Conservation (phyloP, 2,113 vertebrate species). For the Muscicapa adusta region DNA sequence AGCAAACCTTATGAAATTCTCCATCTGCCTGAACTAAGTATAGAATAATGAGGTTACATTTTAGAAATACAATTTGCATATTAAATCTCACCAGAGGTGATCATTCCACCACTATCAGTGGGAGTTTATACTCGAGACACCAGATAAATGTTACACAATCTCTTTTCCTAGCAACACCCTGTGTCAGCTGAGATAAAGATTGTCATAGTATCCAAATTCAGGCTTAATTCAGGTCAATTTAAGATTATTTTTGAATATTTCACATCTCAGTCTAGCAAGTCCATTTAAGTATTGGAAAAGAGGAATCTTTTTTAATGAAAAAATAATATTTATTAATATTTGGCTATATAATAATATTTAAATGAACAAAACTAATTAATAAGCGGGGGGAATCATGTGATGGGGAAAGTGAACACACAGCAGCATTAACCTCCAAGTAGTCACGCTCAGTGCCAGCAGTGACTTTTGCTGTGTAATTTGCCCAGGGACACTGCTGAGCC, state of each 20-base stretch:
- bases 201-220: background rate
- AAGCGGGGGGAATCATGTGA: fast-evolving
- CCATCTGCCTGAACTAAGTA: background rate
- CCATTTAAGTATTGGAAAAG: background rate
- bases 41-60: background rate
- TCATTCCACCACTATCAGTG: background rate
- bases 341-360: background rate
- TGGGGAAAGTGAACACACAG: background rate
- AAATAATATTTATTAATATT: constrained; percentile 14
- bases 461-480: background rate
- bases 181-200: background rate
- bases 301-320: background rate
- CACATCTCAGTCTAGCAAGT: background rate
- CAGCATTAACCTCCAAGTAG: background rate
- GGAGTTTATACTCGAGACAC: background rate
- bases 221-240: background rate
- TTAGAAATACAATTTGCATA: background rate
- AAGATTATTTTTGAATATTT: background rate
- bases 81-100: background rate
- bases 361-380: background rate
- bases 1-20: background rate
- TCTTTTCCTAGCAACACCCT: background rate
- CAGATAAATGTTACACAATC: background rate
- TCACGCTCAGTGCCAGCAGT: background rate
- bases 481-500: background rate